Percentiles rank a stretch among this genome's conserved stretches.
Conservation (phyloP, 2,113 vertebrate species). For the Mesitornis unicolor region DNA sequence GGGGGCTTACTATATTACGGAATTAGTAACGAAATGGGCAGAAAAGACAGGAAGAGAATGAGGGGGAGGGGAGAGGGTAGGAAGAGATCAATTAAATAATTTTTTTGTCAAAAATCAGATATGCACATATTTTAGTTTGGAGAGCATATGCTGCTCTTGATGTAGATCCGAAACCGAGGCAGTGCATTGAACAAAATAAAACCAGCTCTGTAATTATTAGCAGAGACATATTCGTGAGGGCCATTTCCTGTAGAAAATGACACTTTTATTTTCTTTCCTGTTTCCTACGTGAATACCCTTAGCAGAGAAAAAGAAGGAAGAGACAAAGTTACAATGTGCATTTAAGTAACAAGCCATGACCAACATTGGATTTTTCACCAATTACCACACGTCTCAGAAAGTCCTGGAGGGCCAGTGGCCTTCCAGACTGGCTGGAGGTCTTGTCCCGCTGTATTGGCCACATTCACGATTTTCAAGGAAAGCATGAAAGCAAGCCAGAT, state of each 20-base stretch:
- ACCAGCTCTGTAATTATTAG: constrained; percentile 51
- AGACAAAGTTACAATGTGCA: background rate
- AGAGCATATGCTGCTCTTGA: constrained; percentile 48
- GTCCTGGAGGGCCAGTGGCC: background rate
- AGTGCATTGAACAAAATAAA: constrained; percentile 31
- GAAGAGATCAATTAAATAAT: constrained; percentile 63
- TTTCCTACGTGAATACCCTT: background rate
- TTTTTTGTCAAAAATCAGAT: constrained; percentile 62
- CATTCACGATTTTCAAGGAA: background rate
- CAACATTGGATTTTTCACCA: rapidly evolving
- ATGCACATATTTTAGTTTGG: constrained; percentile 58
- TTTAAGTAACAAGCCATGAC: background rate
- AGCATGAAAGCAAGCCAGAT: background rate
- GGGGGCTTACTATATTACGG: constrained; percentile 57
- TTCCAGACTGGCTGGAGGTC: background rate
- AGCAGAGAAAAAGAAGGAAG: background rate
- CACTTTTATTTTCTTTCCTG: constrained; percentile 37
- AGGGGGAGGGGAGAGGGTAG: background rate
- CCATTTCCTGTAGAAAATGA: constrained; percentile 25
- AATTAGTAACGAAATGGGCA: constrained; percentile 61
- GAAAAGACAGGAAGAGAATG: constrained; percentile 27
- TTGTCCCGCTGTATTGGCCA: background rate
- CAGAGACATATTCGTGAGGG: background rate
- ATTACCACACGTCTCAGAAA: rapidly evolving
- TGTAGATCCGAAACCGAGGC: constrained; percentile 43